phyloP scores from a whole-genome alignment of 2,888 invertebrate species.

The Thera obeliscata region DNA sequence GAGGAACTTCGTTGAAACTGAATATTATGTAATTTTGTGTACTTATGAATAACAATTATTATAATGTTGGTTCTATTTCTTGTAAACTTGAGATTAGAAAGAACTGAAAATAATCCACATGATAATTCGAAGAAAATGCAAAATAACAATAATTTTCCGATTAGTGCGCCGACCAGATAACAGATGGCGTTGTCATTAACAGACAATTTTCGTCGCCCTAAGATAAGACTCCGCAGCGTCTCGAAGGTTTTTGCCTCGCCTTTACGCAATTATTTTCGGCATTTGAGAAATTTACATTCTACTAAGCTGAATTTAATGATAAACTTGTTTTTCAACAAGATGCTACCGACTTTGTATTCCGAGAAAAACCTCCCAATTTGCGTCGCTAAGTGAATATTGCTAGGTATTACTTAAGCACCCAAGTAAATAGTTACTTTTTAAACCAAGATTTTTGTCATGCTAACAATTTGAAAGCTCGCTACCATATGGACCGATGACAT shows the following conservation, averaged over 20 bases:
- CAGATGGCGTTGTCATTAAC: constrained; percentile 42
- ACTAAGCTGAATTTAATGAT: constrained; percentile 20
- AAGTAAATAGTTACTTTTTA: too few species aligned
- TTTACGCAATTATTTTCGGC: constrained; percentile 17
- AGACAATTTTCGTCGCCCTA: constrained; percentile 28
- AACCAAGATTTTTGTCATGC: too few species aligned
- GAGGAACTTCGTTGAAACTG: too few species aligned
- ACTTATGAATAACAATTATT: too few species aligned
- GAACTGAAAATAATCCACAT: too few species aligned
- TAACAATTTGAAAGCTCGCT: too few species aligned
- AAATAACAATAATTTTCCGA: constrained; percentile 7
- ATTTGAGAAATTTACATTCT: constrained; percentile 23
- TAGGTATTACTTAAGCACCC: too few species aligned
- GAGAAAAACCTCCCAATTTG: background rate
- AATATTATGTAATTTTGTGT: too few species aligned
- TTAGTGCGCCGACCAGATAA: constrained; percentile 12
- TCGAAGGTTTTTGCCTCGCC: constrained; percentile 25
- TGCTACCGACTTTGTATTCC: background rate
- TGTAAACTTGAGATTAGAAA: too few species aligned
- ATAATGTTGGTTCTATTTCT: too few species aligned
- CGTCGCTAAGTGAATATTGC: background rate
- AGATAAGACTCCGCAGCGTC: constrained; percentile 6
- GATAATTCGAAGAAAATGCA: background rate
- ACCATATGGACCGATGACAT: too few species aligned
- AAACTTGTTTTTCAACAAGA: background rate